A percentile compares a stretch with the other conserved stretches of the same genome.
phyloP scores from a whole-genome alignment of 2,888 invertebrate genomes.

The Drosophila longiperda region DNA sequence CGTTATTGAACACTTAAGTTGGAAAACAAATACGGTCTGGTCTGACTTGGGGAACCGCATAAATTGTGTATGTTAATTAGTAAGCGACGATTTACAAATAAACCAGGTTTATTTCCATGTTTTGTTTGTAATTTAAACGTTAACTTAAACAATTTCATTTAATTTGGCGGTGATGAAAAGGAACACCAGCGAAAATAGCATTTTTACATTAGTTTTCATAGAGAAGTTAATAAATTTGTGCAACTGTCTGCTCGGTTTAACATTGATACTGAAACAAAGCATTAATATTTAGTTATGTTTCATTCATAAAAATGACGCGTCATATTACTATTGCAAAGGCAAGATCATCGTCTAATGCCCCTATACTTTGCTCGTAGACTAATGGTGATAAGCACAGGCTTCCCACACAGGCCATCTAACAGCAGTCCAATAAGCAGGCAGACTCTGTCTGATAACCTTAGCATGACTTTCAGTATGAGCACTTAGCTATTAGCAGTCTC shows the following conservation, averaged over 20 bases:
- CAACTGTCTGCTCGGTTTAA: background rate
- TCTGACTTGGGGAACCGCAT: background rate
- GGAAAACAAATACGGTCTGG: background rate
- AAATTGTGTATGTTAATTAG: background rate
- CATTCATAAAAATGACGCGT: slow-evolving; percentile 71
- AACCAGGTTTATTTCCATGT: background rate
- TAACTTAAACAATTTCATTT: background rate
- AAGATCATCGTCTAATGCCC: slow-evolving; percentile 48
- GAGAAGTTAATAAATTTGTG: background rate
- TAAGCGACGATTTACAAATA: background rate
- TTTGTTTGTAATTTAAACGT: background rate
- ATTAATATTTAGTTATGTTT: slow-evolving; percentile 27
- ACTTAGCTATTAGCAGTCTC: slow-evolving; percentile 58
- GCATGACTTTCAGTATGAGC: slow-evolving; percentile 64
- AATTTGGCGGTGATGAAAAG: background rate
- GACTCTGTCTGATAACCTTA: slow-evolving; percentile 67
- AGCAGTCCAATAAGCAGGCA: slow-evolving; percentile 46
- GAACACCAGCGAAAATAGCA: background rate
- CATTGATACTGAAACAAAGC: background rate
- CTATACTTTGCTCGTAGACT: slow-evolving; percentile 27
- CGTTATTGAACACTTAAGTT: background rate
- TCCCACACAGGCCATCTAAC: slow-evolving; percentile 72
- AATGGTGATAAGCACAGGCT: slow-evolving; percentile 62
- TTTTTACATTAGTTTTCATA: background rate
- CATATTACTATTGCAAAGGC: slow-evolving; percentile 65